Percentiles rank a stretch among this genome's conserved stretches.
These are phyloP conservation scores for Allolobophora icterica DNA, from an alignment of 2,888 invertebrate species.

Conservation along the genomic window DNA sequence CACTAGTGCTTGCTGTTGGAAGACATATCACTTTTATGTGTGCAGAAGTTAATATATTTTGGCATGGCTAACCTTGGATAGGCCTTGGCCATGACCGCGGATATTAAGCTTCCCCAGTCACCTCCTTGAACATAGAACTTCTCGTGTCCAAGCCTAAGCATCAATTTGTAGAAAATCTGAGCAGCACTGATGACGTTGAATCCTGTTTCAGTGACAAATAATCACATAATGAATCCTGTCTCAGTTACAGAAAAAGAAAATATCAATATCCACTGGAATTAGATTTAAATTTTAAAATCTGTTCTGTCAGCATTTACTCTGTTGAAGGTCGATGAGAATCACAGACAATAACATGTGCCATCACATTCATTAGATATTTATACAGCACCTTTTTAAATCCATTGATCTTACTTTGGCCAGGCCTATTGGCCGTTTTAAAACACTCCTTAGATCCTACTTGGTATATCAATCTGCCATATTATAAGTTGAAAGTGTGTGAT, in stretches of 20 bases:
- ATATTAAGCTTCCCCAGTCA: conserved; percentile 80
- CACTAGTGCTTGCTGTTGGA: neutral
- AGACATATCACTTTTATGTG: neutral
- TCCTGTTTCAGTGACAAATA: conserved; percentile 47
- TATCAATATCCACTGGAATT: neutral
- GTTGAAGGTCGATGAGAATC: neutral
- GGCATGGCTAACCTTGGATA: conserved; percentile 59
- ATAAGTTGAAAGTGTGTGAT: no score
- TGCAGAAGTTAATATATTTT: neutral
- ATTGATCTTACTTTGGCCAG: no score
- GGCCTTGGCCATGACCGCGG: conserved; percentile 72
- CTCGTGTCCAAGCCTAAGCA: conserved; percentile 75
- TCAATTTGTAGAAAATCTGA: conserved; percentile 72
- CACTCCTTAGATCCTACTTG: no score
- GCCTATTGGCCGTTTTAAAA: no score
- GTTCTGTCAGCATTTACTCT: neutral
- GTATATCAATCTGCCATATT: no score
- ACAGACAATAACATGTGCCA: neutral
- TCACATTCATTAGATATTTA: no score
- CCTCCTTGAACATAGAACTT: conserved; percentile 79
- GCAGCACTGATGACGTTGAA: conserved; percentile 57
- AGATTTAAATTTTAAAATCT: neutral
- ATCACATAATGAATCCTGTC: neutral
- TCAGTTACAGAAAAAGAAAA: neutral
- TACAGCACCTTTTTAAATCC: neutral